Evolutionary conservation across 2,888 invertebrate species (phyloP).

Genomic region (Prosopocoilus inquinatus): DNA sequence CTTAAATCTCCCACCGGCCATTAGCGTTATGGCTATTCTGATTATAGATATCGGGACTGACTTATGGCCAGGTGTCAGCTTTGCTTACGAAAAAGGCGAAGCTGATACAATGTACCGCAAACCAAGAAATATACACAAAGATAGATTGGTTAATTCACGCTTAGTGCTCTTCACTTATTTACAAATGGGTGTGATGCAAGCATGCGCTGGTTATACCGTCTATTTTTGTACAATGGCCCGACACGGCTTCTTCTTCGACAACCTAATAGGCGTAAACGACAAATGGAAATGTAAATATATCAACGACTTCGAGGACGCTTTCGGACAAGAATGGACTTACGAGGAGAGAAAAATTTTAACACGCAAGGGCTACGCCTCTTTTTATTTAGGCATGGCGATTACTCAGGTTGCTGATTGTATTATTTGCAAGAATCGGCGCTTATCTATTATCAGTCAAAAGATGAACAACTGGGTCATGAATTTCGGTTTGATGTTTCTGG

Average conservation of each 20-base stretch:
- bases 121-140: constrained; percentile 55
- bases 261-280: constrained; percentile 49
- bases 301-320: constrained; percentile 66
- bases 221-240: constrained; percentile 79
- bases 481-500: constrained; percentile 58
- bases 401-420: constrained; percentile 77
- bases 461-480: constrained; percentile 68
- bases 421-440: constrained; percentile 74
- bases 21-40: constrained; percentile 60
- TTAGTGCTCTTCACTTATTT: constrained; percentile 81
- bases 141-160: constrained; percentile 56
- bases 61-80: constrained; percentile 73
- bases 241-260: constrained; percentile 71
- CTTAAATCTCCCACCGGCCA: constrained; percentile 58
- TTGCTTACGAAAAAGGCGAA: constrained; percentile 75
- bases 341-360: constrained; percentile 67
- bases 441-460: constrained; percentile 72
- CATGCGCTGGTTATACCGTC: constrained; percentile 74
- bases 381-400: constrained; percentile 74
- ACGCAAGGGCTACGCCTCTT: constrained; percentile 74
- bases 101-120: constrained; percentile 70
- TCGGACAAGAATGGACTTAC: constrained; percentile 74
- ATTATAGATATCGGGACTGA: constrained; percentile 77
- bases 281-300: constrained; percentile 69
- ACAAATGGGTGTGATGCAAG: constrained; percentile 84